Evolutionary conservation across 2,797 vertebrate species (phyloP).

Genomic region (Margarornis squamiger): DNA sequence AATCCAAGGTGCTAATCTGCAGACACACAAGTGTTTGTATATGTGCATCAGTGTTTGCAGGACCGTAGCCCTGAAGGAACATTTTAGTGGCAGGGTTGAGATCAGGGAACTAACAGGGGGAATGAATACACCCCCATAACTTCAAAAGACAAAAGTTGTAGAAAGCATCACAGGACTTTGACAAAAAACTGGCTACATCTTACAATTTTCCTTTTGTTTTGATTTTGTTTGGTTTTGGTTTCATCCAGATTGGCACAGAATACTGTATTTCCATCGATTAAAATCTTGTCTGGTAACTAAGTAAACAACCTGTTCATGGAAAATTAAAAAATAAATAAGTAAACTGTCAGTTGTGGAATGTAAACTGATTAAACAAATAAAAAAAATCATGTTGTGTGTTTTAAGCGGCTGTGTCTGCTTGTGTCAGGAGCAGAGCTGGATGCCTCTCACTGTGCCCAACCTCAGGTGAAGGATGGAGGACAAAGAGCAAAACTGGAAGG

Average conservation of each 20-base stretch:
- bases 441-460: not conserved
- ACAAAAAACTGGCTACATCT: conserved; percentile 63
- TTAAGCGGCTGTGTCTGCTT: conserved; percentile 67
- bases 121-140: conserved; percentile 49
- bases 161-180: conserved; percentile 64
- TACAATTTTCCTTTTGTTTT: conserved; percentile 53
- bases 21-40: not conserved
- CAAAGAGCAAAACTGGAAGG: not conserved
- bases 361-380: conserved; percentile 85
- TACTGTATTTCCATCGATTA: conserved; percentile 74
- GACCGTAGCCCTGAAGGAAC: conserved; percentile 30
- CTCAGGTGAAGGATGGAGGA: not conserved
- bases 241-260: conserved; percentile 73
- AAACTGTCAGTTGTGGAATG: conserved; percentile 84
- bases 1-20: conserved; percentile 45
- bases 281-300: conserved; percentile 80
- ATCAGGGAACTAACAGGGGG: conserved; percentile 50
- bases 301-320: conserved; percentile 81
- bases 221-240: conserved; percentile 46
- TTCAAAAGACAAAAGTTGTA: conserved; percentile 49
- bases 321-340: conserved; percentile 78
- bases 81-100: conserved; percentile 33
- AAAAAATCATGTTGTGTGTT: conserved; percentile 83
- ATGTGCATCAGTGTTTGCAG: not conserved
- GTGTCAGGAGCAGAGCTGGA: not conserved